A percentile compares a stretch with the other conserved stretches of the same genome.
Evolutionary conservation across 1,140 invertebrate genomes (phyloP).

Genomic region (Spodoptera litura): DNA sequence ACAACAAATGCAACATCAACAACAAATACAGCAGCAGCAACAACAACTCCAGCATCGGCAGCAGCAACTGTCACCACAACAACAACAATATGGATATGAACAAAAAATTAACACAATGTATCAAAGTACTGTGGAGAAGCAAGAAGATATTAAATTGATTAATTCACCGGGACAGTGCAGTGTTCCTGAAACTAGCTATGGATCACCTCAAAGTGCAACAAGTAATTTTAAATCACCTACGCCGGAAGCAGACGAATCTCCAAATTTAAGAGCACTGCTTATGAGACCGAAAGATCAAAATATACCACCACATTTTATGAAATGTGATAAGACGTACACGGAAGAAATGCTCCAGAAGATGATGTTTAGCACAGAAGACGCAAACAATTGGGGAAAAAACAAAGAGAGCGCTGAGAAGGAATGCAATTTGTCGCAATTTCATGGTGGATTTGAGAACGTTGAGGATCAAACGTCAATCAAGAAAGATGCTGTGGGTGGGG

Average conservation of each 20-base stretch:
- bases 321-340: constrained; percentile 65
- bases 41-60: no score
- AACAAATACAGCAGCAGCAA: no score
- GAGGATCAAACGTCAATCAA: constrained; percentile 71
- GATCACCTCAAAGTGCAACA: constrained; percentile 70
- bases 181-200: constrained; percentile 70
- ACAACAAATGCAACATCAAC: constrained; percentile 46
- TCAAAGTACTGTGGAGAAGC: constrained; percentile 50
- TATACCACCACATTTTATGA: constrained; percentile 55
- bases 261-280: constrained; percentile 66
- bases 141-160: constrained; percentile 64
- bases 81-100: constrained; percentile 63
- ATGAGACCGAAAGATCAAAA: constrained; percentile 61
- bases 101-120: constrained; percentile 54
- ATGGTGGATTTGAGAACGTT: constrained; percentile 71
- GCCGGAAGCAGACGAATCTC: constrained; percentile 65
- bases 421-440: constrained; percentile 79
- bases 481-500: constrained; percentile 67
- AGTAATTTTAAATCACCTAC: constrained; percentile 65
- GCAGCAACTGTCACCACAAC: constrained; percentile 4
- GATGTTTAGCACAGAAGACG: constrained; percentile 61
- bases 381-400: constrained; percentile 70
- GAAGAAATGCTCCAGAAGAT: constrained; percentile 67
- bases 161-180: constrained; percentile 74
- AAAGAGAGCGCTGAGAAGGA: constrained; percentile 65